A percentile compares a stretch with the other conserved stretches of the same genome.
phyloP scores from a whole-genome alignment of 2,888 invertebrate genomes.

The Agrenia bidenticulata region DNA sequence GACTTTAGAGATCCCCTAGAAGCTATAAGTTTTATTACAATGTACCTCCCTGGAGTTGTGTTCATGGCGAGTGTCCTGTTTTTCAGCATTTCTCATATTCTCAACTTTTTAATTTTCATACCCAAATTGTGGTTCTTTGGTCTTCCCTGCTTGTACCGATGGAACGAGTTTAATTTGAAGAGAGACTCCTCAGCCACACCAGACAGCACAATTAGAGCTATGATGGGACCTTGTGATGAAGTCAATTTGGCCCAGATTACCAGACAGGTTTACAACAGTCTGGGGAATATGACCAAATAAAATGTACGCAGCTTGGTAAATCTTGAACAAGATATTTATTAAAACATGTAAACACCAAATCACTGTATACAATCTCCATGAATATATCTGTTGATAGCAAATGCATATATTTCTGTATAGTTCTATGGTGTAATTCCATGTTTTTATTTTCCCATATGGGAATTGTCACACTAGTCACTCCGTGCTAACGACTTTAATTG shows the following conservation, averaged over 20 bases:
- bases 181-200: conserved; percentile 15
- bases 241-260: conserved; percentile 33
- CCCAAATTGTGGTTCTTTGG: conserved; percentile 39
- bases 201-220: not conserved
- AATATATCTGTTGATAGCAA: too few relatives aligned
- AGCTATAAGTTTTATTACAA: conserved; percentile 38
- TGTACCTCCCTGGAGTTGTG: conserved; percentile 33
- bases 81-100: conserved; percentile 27
- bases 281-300: conserved; percentile 24
- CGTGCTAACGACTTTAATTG: conserved; percentile 10
- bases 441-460: not conserved
- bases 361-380: too few relatives aligned
- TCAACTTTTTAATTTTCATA: conserved; percentile 37
- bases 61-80: conserved; percentile 35
- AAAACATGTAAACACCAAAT: too few relatives aligned
- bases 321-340: too few relatives aligned
- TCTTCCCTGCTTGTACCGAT: conserved; percentile 37
- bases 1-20: conserved; percentile 39
- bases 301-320: too few relatives aligned
- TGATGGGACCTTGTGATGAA: conserved; percentile 22
- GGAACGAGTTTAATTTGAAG: conserved; percentile 23
- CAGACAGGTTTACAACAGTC: conserved; percentile 26
- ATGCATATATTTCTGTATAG: not conserved
- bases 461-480: conserved; percentile 6
- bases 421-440: too few relatives aligned